These are phyloP conservation scores for Sturnus vulgaris DNA, from an alignment of 2,113 vertebrate species.

Conservation along the genomic window DNA sequence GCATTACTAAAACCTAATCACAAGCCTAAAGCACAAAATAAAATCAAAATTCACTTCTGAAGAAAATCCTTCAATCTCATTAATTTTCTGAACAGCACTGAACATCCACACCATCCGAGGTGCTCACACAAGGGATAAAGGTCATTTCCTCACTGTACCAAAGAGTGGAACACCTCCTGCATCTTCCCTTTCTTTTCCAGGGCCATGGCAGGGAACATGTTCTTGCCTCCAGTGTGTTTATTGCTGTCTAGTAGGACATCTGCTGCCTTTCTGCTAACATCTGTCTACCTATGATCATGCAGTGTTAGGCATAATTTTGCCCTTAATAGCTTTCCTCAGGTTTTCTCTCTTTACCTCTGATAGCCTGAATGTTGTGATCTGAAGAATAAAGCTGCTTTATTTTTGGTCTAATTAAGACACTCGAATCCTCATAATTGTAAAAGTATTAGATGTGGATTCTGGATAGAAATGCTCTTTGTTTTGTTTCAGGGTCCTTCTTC, in stretches of 20 bases:
- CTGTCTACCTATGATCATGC: constrained; percentile 14
- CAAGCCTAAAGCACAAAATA: background rate
- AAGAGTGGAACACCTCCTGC: background rate
- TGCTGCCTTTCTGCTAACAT: constrained; percentile 55
- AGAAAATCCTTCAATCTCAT: background rate
- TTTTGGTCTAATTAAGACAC: constrained; percentile 32
- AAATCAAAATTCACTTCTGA: background rate
- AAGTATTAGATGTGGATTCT: background rate
- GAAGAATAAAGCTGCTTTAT: background rate
- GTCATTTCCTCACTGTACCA: background rate
- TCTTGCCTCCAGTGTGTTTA: constrained; percentile 34
- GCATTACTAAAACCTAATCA: background rate
- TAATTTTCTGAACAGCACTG: background rate
- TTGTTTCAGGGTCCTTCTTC: background rate
- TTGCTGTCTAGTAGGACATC: constrained; percentile 56
- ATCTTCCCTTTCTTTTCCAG: background rate
- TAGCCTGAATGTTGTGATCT: background rate
- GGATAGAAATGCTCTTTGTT: background rate
- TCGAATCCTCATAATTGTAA: background rate
- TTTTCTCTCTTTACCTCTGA: background rate
- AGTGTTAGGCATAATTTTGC: constrained; percentile 38
- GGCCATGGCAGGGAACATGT: background rate
- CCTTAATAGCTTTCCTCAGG: constrained; percentile 29
- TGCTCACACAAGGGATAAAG: background rate
- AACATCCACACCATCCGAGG: background rate